These are phyloP conservation scores for Mirza zaza DNA, from an alignment of 2,113 vertebrate species.

Conservation along the genomic window DNA sequence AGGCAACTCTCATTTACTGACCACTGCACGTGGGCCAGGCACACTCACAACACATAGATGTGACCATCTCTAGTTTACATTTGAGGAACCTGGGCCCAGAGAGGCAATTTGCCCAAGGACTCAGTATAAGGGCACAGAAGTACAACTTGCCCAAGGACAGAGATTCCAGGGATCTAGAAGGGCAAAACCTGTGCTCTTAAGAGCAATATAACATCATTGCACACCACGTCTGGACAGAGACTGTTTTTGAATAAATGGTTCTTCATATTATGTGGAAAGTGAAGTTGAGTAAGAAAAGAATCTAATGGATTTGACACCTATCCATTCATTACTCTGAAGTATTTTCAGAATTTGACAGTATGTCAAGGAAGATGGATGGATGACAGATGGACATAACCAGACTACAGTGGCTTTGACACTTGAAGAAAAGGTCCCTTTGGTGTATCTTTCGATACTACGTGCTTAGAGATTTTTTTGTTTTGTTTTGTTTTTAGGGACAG, in stretches of 20 bases:
- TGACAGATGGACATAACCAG: background rate
- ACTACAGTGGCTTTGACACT: background rate
- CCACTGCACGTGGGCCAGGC: too few species aligned
- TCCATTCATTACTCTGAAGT: background rate
- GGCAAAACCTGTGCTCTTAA: background rate
- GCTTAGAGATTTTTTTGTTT: background rate
- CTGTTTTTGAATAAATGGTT: background rate
- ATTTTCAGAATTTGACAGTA: background rate
- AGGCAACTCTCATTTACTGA: background rate
- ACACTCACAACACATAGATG: too few species aligned
- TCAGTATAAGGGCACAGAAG: rapidly evolving
- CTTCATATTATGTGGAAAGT: background rate
- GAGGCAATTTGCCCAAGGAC: background rate
- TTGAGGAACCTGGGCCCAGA: background rate
- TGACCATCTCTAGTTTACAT: background rate
- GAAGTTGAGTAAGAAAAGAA: background rate
- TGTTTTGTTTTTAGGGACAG: background rate
- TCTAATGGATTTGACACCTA: background rate
- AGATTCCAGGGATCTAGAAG: too few species aligned
- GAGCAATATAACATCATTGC: background rate
- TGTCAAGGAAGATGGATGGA: background rate
- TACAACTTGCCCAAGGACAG: background rate
- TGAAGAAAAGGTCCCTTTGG: background rate
- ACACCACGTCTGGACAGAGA: background rate
- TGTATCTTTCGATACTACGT: background rate